These are phyloP conservation scores for Drosophila merina DNA, from an alignment of 2,888 invertebrate species.

Conservation along the genomic window DNA sequence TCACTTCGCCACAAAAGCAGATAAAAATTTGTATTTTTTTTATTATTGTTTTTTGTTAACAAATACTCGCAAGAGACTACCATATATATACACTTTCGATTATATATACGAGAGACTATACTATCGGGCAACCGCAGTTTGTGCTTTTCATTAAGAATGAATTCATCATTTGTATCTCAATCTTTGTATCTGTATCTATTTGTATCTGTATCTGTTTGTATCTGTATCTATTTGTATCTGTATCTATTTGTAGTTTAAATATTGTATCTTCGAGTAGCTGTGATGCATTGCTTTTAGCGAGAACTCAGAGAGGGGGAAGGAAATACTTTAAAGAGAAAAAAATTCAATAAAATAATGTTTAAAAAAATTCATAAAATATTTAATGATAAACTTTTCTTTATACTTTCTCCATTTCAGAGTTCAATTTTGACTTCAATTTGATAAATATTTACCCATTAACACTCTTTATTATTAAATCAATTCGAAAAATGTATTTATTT, in stretches of 20 bases:
- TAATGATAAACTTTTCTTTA: too few species aligned
- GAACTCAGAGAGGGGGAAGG: background rate
- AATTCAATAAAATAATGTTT: too few species aligned
- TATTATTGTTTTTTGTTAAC: conserved; percentile 30
- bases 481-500: too few species aligned
- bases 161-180: conserved; percentile 40
- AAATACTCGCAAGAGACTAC: conserved; percentile 30
- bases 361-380: too few species aligned
- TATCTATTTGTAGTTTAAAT: background rate
- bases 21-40: conserved; percentile 57
- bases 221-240: too few species aligned
- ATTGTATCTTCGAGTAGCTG: conserved; percentile 9
- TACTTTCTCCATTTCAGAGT: too few species aligned
- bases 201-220: background rate
- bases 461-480: too few species aligned
- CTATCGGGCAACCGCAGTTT: conserved; percentile 14
- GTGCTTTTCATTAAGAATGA: conserved; percentile 71
- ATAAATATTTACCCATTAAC: too few species aligned
- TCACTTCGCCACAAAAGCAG: conserved; percentile 50
- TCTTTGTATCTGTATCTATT: too few species aligned
- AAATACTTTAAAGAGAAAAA: too few species aligned
- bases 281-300: conserved; percentile 39
- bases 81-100: background rate
- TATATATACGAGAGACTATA: background rate
- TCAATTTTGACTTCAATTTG: too few species aligned